Evolutionary conservation across 2,888 invertebrate genomes (phyloP), one percentile per base, ranked within the genome.

Genomic region (Acronicta leporina): DNA sequence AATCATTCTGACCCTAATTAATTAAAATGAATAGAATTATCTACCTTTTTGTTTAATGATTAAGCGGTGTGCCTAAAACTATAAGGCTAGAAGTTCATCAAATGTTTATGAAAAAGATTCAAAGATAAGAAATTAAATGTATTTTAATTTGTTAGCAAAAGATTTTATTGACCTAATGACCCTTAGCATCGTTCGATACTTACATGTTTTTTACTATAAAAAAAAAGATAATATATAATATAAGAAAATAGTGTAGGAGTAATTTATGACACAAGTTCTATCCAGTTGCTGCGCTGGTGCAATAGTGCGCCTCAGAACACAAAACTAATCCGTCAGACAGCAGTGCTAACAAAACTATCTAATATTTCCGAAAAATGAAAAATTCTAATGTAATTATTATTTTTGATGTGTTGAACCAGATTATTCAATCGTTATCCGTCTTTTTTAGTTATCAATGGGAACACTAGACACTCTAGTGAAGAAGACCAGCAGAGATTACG

Each of bases 381-480:
- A 1, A 33, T 11, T 33, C 4, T 11, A 33, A 2, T 33, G 11
- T 4, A 33, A 11, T 33, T 33, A 33, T 13, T 2, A 3, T 13
- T 35, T 35, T 35, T 13, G 13, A 0, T 35, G 3, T 11, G 1
- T 13, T 35, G 35, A 5, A 38, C 11, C 38, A 38, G n/a, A 38
- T n/a, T 5, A 38, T n/a, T 38, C n/a, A 38, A 20, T 3, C 5
- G 7, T 25, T 25, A 38, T 48, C 25, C 33, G 13, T 40, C 16
- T 1, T 46, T 15, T 33, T 69, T 69, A 96, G 96, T 93, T 96
- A 25, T 96, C 96, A 13, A 87, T 96, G 70, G 95, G 95, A 82
- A 96, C 96, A 25, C 81, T 96, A 53, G 96, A 96, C 80, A 93
- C 93, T n/a, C 84, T 97, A 16, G 82, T 89, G 5, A 86, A 86